Percentiles rank a stretch among this genome's conserved stretches.
phyloP scores from a whole-genome alignment of 2,797 vertebrate species.

The Spinus olivaceus region DNA sequence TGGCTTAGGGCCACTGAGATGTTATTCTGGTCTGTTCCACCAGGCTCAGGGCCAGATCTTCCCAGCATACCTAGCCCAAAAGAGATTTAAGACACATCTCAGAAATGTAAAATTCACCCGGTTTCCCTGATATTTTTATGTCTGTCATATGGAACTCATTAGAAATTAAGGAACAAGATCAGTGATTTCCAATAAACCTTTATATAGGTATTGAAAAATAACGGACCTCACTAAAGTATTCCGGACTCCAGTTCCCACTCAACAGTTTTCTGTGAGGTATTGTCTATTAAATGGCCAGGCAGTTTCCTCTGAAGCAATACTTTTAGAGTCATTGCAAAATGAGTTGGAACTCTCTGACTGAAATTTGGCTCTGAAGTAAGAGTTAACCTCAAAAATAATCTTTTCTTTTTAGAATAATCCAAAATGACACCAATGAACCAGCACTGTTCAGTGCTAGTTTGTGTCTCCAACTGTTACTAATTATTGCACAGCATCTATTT shows the following conservation, averaged over 20 bases:
- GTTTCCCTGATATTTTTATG: not conserved
- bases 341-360: not conserved
- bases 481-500: not conserved
- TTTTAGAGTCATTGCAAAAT: not conserved
- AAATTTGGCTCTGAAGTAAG: not conserved
- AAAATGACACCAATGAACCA: not conserved
- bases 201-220: not conserved
- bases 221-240: not conserved
- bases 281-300: not conserved
- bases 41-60: not conserved
- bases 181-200: not conserved
- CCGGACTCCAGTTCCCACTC: not conserved
- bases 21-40: not conserved
- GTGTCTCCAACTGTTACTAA: not conserved
- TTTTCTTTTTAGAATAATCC: not conserved
- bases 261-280: not conserved
- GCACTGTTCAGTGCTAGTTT: not conserved
- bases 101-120: not conserved
- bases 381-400: slow-evolving; percentile 9
- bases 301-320: not conserved
- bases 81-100: not conserved
- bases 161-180: not conserved
- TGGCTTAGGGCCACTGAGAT: not conserved
- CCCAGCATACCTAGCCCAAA: not conserved
- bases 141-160: not conserved